Conservation (phyloP, 1,140 invertebrate genomes). For the Ctenoplectra terminalis region DNA sequence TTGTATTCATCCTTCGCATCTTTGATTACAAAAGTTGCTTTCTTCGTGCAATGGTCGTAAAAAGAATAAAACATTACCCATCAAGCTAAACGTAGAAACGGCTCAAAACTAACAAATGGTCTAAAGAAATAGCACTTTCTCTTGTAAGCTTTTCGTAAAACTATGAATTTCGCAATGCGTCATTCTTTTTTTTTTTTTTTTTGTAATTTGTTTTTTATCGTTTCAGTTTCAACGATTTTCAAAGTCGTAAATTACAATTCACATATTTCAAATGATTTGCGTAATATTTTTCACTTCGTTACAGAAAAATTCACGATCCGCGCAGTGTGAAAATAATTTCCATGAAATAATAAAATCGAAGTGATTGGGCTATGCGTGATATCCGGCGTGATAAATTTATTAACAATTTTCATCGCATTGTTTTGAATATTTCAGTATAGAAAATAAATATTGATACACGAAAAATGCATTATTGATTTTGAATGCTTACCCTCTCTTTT, state of each 20-base stretch:
- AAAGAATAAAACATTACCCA: conserved; percentile 16
- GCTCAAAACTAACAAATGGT: neutral
- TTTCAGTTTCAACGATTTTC: neutral
- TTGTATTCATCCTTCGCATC: neutral
- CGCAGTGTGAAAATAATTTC: neutral
- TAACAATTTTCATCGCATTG: neutral
- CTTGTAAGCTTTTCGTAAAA: neutral
- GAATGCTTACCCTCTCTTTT: neutral
- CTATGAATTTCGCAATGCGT: neutral
- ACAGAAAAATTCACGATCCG: neutral
- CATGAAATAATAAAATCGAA: neutral
- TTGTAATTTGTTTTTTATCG: neutral
- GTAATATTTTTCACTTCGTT: too few relatives aligned
- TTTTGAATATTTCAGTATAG: neutral
- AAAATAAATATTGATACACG: conserved; percentile 6
- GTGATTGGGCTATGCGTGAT: neutral
- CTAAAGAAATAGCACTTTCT: too few relatives aligned
- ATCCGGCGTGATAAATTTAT: neutral
- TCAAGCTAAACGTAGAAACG: neutral
- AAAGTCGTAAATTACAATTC: too few relatives aligned
- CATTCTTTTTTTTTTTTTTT: neutral
- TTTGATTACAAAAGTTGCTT: neutral
- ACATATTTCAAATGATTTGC: neutral
- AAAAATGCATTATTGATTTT: neutral
- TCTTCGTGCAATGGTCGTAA: neutral